Evolutionary conservation across 2,113 vertebrate genomes (phyloP), one percentile per base, ranked within the genome.

Genomic region (Panurus biarmicus): DNA sequence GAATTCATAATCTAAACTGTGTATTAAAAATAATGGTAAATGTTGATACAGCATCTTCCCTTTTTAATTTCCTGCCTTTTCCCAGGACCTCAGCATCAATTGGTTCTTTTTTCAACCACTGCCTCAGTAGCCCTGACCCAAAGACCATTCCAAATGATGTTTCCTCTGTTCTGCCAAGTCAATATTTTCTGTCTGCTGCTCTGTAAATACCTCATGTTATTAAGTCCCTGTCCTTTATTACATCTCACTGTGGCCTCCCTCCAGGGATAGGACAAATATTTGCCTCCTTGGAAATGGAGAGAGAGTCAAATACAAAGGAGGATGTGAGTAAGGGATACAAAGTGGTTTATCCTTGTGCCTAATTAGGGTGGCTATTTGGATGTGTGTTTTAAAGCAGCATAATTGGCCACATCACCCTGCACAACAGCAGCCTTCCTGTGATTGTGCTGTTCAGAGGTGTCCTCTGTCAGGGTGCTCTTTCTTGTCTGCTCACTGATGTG

Each of bases 1-100:
- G n/a, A 74, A 64, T 77, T 73, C 16, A 26, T 70, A 48, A 85
- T 88, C n/a, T 83, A 79, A 91, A 60, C 23, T 71, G 21, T 26
- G 18, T 45, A 45, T 42, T 91, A 42, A 80, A 89, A 84, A 18
- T 44, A 66, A 45, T 14, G 38, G n/a, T 33, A 47, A 83, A n/a
- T 57, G 31, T 87, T 93, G 72, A 64, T 50, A 71, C 51, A 91
- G 60, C 60, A 25, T 50, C 72, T 96, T 40, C 56, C 22, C 24
- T n/a, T 81, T 87, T 94, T 76, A 54, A 86, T 91, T 95, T 94
- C 69, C 82, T 91, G 94, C 29, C 56, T 91, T 62, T 93, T 53
- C 75, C 64, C n/a, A 73, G 78, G 77, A 65, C 62, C 48, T 66
- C 51, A 64, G 56, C 85, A 73, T 82, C 81, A 74, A 47, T 35